These are phyloP conservation scores for Turritopsis rubra DNA, from an alignment of 30 jellyfish, hydroid and myxozoan species.

Conservation along the genomic window DNA sequence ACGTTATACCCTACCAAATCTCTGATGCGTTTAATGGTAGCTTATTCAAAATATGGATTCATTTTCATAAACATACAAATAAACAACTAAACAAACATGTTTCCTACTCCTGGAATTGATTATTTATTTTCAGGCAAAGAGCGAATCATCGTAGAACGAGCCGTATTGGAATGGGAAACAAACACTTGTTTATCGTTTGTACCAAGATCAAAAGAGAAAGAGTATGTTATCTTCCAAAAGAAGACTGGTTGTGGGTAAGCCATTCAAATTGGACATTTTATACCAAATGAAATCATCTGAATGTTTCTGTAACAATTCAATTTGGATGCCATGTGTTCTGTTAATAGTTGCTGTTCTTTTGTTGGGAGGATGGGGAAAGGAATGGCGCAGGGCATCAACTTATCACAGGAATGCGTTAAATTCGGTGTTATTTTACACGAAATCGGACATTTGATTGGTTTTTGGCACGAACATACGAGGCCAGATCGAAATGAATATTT, in stretches of 20 bases:
- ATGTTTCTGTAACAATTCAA: conserved; percentile 15
- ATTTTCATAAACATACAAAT: too few species aligned
- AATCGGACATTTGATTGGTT: conserved; percentile 79
- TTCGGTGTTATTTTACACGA: conserved; percentile 65
- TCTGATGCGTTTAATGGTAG: neutral
- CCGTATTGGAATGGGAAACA: conserved; percentile 12
- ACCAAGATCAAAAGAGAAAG: conserved; percentile 5
- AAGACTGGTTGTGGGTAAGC: conserved; percentile 23
- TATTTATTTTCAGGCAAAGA: conserved; percentile 21
- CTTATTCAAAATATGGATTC: neutral
- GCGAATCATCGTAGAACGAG: neutral
- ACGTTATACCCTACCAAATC: conserved; percentile 9
- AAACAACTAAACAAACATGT: too few species aligned
- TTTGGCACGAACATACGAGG: conserved; percentile 93
- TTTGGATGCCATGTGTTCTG: too few species aligned
- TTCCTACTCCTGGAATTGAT: neutral
- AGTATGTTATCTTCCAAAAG: conserved; percentile 19
- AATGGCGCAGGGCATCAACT: conserved; percentile 75
- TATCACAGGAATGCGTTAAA: conserved; percentile 51
- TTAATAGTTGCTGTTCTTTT: conserved; percentile 61
- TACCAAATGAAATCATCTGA: neutral
- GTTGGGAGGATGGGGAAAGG: conserved; percentile 90
- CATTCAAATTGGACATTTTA: neutral
- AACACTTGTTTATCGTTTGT: conserved; percentile 12
- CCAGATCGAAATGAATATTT: conserved; percentile 78